phyloP scores from a whole-genome alignment of 2,888 invertebrate species.

The Lithophane leautieri region DNA sequence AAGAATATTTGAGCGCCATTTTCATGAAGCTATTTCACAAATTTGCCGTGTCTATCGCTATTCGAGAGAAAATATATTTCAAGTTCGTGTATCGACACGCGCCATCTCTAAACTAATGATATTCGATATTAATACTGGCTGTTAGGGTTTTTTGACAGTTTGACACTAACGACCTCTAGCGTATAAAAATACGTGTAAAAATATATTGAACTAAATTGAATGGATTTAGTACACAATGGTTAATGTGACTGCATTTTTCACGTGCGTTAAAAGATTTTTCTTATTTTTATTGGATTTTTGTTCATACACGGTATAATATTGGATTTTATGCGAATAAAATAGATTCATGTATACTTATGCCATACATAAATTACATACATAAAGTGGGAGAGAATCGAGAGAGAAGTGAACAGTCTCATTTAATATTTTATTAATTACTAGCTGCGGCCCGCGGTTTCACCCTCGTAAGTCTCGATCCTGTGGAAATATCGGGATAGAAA shows the following conservation, averaged over 20 bases:
- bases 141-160: conserved; percentile 18
- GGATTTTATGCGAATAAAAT: neutral
- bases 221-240: neutral
- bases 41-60: neutral
- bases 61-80: conserved; percentile 30
- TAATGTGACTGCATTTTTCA: conserved; percentile 7
- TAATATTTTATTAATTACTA: neutral
- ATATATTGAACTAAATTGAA: conserved; percentile 19
- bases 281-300: neutral
- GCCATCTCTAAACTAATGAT: conserved; percentile 47
- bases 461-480: too few species aligned
- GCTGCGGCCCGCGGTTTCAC: too few species aligned
- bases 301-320: neutral
- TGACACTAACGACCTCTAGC: conserved; percentile 18
- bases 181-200: conserved; percentile 5
- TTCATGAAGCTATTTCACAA: conserved; percentile 6
- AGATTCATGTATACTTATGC: neutral
- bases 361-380: too few species aligned
- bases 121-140: conserved; percentile 26
- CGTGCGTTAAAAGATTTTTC: conserved; percentile 10
- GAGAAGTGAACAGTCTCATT: neutral
- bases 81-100: conserved; percentile 56
- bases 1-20: conserved; percentile 13
- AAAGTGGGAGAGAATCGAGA: neutral
- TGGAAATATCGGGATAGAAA: too few species aligned